Conservation (phyloP, 2,113 vertebrate species). For the Mormyrus iriodes region DNA sequence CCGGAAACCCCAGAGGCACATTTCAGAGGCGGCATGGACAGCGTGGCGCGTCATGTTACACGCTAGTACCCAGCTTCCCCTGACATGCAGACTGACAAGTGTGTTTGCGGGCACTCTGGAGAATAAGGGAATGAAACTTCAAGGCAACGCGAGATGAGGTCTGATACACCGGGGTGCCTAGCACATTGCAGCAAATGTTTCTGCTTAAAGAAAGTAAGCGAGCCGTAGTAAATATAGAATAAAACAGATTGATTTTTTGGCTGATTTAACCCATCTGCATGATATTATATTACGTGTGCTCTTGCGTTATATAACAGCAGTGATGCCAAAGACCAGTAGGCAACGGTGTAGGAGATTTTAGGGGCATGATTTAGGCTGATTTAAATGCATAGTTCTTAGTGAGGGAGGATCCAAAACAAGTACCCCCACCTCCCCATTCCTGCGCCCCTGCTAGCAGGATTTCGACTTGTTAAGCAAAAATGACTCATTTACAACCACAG, state of each 20-base stretch:
- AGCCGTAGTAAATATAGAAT: background rate
- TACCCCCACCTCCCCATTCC: background rate
- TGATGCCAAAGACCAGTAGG: background rate
- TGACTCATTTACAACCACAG: background rate
- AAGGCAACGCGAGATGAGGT: background rate
- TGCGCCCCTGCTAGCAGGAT: background rate
- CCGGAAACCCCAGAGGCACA: background rate
- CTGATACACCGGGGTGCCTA: background rate
- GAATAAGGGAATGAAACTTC: background rate
- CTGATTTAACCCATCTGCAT: slow-evolving; percentile 11
- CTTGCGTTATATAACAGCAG: background rate
- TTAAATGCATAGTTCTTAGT: background rate
- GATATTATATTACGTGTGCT: background rate
- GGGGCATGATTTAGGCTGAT: background rate
- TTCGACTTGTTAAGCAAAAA: background rate
- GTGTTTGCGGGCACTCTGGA: background rate
- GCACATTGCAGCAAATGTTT: background rate
- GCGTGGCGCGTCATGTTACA: background rate
- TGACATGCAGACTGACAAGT: background rate
- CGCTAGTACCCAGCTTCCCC: background rate
- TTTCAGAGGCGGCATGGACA: background rate
- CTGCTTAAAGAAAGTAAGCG: slow-evolving; percentile 6
- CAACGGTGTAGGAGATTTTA: background rate
- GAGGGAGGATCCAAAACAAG: background rate
- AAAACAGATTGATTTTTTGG: background rate